Conservation (phyloP, 2,797 vertebrate genomes). For the Heteromormyrus szaboi region DNA sequence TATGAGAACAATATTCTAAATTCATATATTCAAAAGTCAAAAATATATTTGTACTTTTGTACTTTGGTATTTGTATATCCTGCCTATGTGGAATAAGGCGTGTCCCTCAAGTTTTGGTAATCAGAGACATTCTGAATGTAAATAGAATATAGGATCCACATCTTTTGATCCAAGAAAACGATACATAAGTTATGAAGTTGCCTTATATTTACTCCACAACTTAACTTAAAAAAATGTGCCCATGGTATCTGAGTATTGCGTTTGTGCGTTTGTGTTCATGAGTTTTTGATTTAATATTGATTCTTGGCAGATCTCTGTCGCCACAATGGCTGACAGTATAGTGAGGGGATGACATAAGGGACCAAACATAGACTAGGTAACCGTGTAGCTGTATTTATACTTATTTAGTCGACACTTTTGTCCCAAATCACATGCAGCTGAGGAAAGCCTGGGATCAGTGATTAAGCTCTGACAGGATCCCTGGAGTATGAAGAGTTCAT, state of each 20-base stretch:
- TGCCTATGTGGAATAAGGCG: background rate
- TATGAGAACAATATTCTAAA: background rate
- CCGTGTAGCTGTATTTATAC: conserved; percentile 37
- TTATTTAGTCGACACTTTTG: background rate
- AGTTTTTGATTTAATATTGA: conserved; percentile 30
- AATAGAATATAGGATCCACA: background rate
- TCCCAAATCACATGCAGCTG: background rate
- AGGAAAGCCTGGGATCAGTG: background rate
- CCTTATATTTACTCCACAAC: background rate
- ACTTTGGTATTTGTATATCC: background rate
- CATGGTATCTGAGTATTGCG: background rate
- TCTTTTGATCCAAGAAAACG: background rate
- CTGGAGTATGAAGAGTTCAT: background rate
- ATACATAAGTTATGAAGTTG: background rate
- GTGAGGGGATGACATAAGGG: conserved; percentile 29
- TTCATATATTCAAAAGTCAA: background rate
- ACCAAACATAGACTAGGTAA: conserved; percentile 29
- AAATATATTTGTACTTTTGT: background rate
- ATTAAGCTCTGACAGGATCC: background rate
- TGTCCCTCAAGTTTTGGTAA: background rate
- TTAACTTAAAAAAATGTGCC: background rate
- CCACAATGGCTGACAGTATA: conserved; percentile 38
- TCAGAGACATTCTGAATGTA: background rate
- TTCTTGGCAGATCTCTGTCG: conserved; percentile 34
- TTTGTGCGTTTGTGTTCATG: background rate